Percentiles rank a stretch among this genome's conserved stretches.
These are phyloP conservation scores for Gracilinanus agilis DNA, from an alignment of 2,113 vertebrate genomes.

Conservation along the genomic window DNA sequence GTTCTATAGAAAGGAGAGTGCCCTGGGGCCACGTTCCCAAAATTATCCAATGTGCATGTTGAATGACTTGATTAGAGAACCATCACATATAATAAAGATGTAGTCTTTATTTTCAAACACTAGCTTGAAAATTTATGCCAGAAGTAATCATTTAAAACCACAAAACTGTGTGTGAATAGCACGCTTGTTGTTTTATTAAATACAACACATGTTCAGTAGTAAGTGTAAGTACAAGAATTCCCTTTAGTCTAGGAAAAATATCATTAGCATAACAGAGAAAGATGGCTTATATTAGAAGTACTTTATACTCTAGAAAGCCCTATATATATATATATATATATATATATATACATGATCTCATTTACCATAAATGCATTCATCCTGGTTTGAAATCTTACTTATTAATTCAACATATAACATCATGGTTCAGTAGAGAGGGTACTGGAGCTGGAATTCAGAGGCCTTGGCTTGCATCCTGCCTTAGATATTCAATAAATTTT, in stretches of 20 bases:
- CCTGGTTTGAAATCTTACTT: not conserved
- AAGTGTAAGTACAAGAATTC: not conserved
- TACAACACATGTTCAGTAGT: not conserved
- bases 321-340: not conserved
- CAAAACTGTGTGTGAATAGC: not conserved
- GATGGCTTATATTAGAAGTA: not conserved
- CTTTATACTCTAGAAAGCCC: not conserved
- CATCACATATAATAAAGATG: not conserved
- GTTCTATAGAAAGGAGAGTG: not conserved
- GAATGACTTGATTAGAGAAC: constrained; percentile 39
- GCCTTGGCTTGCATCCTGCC: not conserved
- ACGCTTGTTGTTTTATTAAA: not conserved
- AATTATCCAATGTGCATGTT: not conserved
- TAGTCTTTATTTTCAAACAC: not conserved
- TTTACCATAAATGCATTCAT: not conserved
- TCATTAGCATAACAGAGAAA: constrained; percentile 19
- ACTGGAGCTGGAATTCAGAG: not conserved
- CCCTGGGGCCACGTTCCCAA: not conserved
- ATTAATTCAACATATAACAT: not conserved
- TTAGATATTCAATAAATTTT: not conserved
- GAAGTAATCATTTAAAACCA: not conserved
- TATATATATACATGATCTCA: not conserved
- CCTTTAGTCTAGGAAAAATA: not conserved
- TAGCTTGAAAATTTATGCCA: not conserved
- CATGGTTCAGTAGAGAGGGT: not conserved